Evolutionary conservation across 2,888 invertebrate species (phyloP).

Genomic region (Cosmia trapezina): DNA sequence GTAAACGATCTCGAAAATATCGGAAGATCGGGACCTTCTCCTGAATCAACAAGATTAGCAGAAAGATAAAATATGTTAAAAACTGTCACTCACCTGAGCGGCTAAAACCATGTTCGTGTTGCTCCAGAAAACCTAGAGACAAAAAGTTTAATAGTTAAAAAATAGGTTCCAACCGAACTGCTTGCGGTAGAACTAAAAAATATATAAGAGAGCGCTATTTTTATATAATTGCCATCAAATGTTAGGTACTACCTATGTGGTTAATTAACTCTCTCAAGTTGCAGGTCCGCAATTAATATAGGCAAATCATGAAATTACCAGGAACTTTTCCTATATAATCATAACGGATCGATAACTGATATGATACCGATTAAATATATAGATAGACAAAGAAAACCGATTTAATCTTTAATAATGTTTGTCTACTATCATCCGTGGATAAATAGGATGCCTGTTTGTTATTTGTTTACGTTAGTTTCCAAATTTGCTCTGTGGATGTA

Average conservation of each 20-base stretch:
- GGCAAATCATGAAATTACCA: constrained; percentile 12
- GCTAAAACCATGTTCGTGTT: constrained; percentile 39
- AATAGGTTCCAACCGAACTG: not conserved
- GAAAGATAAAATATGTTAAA: not conserved
- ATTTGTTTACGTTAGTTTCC: not conserved
- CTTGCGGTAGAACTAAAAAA: not conserved
- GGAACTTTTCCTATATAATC: not conserved
- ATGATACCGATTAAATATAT: not conserved
- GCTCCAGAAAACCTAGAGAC: constrained; percentile 35
- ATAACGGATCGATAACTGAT: not conserved
- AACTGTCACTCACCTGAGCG: constrained; percentile 32
- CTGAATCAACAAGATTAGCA: not conserved
- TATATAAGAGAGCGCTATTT: not conserved
- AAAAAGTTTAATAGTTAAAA: not conserved
- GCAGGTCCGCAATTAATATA: not conserved
- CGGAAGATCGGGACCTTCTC: not conserved
- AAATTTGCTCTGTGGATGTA: no score
- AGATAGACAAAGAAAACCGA: not conserved
- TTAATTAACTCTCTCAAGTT: not conserved
- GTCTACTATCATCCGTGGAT: no score
- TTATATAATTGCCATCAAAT: constrained; percentile 21
- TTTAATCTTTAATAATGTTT: not conserved
- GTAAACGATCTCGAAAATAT: not conserved
- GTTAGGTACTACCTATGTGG: not conserved
- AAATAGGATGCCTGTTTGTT: no score